Percentiles rank a stretch among this genome's conserved stretches.
Evolutionary conservation across 2,797 vertebrate genomes (phyloP).

Genomic region (Sebastes baramenuke): DNA sequence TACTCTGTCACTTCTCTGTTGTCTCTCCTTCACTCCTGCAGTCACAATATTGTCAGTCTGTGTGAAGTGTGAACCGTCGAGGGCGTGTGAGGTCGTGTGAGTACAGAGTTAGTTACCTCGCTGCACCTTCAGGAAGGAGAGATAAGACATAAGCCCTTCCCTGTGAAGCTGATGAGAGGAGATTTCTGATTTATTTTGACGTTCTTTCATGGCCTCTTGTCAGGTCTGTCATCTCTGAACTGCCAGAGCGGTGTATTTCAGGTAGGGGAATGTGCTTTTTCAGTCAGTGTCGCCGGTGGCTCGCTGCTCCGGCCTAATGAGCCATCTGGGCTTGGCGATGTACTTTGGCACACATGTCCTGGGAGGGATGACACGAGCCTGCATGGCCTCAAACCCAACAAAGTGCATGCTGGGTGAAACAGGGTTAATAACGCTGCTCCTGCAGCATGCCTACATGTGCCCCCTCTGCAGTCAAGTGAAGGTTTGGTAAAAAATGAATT

Average conservation of each 20-base stretch:
- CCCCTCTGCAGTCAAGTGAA: not conserved
- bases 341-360: conserved; percentile 41
- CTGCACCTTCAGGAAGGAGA: conserved; percentile 8
- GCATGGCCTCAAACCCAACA: conserved; percentile 29
- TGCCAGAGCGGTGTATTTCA: conserved; percentile 5
- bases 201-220: conserved; percentile 33
- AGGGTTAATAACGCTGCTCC: conserved; percentile 20
- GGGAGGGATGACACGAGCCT: conserved; percentile 20
- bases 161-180: conserved; percentile 21
- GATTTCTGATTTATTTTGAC: conserved; percentile 33
- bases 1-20: not conserved
- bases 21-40: not conserved
- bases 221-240: conserved; percentile 33
- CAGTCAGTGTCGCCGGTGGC: conserved; percentile 18
- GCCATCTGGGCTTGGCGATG: conserved; percentile 56
- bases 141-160: conserved; percentile 9
- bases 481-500: not conserved
- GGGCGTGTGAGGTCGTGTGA: not conserved
- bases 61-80: not conserved
- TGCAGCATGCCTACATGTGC: not conserved
- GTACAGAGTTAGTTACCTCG: not conserved
- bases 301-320: conserved; percentile 49
- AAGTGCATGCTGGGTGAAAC: conserved; percentile 21
- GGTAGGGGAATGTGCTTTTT: not conserved
- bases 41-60: not conserved